Conservation (phyloP, 1,140 invertebrate species). For the Leptinotarsa lineolata region DNA sequence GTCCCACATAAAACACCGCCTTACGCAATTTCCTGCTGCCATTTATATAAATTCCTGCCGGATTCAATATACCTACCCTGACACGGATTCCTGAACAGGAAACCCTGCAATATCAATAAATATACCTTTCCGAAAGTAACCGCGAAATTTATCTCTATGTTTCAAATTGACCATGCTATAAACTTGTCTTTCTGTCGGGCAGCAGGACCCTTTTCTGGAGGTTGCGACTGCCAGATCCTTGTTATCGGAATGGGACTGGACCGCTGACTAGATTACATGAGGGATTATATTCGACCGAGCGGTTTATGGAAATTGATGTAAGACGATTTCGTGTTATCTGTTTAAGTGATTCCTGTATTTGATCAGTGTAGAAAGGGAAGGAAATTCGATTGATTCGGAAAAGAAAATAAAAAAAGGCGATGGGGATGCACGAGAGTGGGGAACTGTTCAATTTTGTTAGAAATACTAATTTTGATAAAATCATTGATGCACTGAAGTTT, state of each 20-base stretch:
- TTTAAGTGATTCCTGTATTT: too few species aligned
- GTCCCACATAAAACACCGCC: too few species aligned
- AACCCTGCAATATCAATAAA: constrained; percentile 6
- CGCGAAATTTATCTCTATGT: background rate
- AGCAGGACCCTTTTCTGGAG: background rate
- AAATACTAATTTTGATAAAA: too few species aligned
- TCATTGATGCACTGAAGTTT: too few species aligned
- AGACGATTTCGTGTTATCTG: too few species aligned
- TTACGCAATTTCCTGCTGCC: background rate
- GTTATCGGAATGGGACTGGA: background rate
- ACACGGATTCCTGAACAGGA: background rate
- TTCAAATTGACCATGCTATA: background rate
- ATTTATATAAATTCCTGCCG: background rate
- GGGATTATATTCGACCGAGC: too few species aligned
- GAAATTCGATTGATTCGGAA: too few species aligned
- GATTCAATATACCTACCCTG: constrained; percentile 1
- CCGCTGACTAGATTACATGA: background rate
- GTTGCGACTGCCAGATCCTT: background rate
- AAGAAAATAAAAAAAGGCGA: too few species aligned
- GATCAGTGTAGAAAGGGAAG: too few species aligned
- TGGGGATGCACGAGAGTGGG: too few species aligned
- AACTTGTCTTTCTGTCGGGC: background rate
- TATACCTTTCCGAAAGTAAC: background rate
- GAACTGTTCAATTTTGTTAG: too few species aligned
- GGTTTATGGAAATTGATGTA: too few species aligned